These are phyloP conservation scores for Orycteropus afer DNA, from an alignment of 2,113 vertebrate species.

Conservation along the genomic window DNA sequence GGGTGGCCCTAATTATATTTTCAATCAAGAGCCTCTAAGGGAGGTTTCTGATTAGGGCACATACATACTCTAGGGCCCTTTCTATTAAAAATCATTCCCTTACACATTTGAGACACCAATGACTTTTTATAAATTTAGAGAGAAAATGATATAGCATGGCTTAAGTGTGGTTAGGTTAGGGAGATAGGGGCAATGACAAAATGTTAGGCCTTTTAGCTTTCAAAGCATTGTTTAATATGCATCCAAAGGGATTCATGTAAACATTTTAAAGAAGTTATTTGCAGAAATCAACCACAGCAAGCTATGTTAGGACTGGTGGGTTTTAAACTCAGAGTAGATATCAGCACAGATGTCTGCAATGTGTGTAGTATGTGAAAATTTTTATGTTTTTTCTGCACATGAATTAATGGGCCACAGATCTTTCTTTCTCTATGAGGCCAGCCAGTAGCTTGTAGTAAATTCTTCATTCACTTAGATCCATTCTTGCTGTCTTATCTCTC, in stretches of 20 bases:
- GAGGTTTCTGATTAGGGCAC: slow-evolving; percentile 37
- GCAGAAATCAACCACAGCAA: neutral
- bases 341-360: slow-evolving; percentile 54
- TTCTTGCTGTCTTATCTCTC: slow-evolving; percentile 10
- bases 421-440: slow-evolving; percentile 34
- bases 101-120: neutral
- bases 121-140: slow-evolving; percentile 30
- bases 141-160: neutral
- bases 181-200: slow-evolving; percentile 32
- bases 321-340: neutral
- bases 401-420: slow-evolving; percentile 12
- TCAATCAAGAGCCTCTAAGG: slow-evolving; percentile 41
- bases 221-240: slow-evolving; percentile 23
- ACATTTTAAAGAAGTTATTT: slow-evolving; percentile 10
- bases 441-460: slow-evolving; percentile 46
- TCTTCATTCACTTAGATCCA: neutral
- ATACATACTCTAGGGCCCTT: neutral
- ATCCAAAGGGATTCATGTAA: slow-evolving; percentile 15
- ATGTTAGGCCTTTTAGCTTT: slow-evolving; percentile 33
- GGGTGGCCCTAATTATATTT: neutral
- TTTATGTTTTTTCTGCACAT: slow-evolving; percentile 40
- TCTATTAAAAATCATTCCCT: slow-evolving; percentile 7
- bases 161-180: neutral
- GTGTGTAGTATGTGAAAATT: slow-evolving; percentile 27
- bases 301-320: neutral